Evolutionary conservation across 2,797 vertebrate species (phyloP).

Genomic region (Eupleurogrammus muticus): DNA sequence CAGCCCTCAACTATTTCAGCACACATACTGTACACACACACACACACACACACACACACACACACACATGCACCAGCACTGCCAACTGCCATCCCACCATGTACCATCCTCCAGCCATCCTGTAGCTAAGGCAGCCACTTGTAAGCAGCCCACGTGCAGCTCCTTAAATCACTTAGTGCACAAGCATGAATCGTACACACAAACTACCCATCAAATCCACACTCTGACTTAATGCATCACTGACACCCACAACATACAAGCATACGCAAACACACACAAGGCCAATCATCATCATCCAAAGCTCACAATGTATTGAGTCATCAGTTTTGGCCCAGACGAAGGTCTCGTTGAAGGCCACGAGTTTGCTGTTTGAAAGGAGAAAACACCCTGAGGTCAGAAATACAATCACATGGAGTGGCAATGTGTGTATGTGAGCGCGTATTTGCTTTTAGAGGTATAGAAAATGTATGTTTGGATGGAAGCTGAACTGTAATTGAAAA

Average conservation of each 20-base stretch:
- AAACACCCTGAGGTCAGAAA: constrained; percentile 2
- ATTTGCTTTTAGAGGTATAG: constrained; percentile 7
- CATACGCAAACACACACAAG: background rate
- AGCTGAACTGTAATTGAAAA: no score
- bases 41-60: constrained; percentile 18
- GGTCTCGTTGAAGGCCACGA: background rate
- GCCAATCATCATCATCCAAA: background rate
- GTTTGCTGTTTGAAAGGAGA: background rate
- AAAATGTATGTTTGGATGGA: no score
- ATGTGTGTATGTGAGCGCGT: constrained; percentile 7
- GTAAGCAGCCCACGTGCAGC: constrained; percentile 25
- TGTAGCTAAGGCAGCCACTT: constrained; percentile 33
- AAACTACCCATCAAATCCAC: constrained; percentile 1
- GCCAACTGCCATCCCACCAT: constrained; percentile 28
- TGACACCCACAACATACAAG: constrained; percentile 3
- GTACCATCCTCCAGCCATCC: constrained; percentile 27
- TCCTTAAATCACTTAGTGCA: constrained; percentile 3
- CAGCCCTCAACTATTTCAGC: constrained; percentile 44
- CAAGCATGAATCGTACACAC: constrained; percentile 16
- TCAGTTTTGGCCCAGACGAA: background rate
- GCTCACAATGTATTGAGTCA: background rate
- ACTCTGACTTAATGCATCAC: constrained; percentile 2
- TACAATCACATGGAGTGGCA: constrained; percentile 9
- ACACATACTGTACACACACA: constrained; percentile 8
- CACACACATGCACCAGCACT: constrained; percentile 12